phyloP scores from a whole-genome alignment of 2,888 invertebrate species.

The Melanostoma scalare region DNA sequence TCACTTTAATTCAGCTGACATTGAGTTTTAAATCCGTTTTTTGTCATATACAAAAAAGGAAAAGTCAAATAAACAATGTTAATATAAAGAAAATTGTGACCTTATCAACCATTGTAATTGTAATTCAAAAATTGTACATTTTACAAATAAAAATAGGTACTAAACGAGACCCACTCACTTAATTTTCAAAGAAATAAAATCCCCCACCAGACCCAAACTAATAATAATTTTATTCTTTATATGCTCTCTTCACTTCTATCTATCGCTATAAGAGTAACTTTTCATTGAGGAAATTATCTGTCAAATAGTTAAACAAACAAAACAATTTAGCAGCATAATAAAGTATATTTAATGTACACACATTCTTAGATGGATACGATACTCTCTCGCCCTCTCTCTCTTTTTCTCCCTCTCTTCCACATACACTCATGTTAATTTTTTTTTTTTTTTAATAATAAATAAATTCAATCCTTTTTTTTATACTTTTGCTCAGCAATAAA shows the following conservation, averaged over 20 bases:
- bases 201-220: neutral
- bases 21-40: too few relatives aligned
- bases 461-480: slow-evolving; percentile 50
- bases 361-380: neutral
- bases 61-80: too few relatives aligned
- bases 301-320: slow-evolving; percentile 61
- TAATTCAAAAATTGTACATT: too few relatives aligned
- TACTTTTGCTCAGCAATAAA: slow-evolving; percentile 44
- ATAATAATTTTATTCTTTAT: neutral
- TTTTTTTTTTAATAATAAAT: slow-evolving; percentile 23
- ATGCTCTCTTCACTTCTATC: neutral
- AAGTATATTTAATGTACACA: slow-evolving; percentile 25
- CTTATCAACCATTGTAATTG: too few relatives aligned
- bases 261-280: slow-evolving; percentile 34
- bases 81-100: too few relatives aligned
- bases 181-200: too few relatives aligned
- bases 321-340: slow-evolving; percentile 55
- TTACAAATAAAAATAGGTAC: too few relatives aligned
- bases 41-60: too few relatives aligned
- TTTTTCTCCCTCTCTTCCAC: neutral
- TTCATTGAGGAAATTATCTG: slow-evolving; percentile 67
- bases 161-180: too few relatives aligned
- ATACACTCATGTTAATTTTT: neutral
- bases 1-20: too few relatives aligned
- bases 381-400: neutral